phyloP scores from a whole-genome alignment of 1,140 invertebrate species.

The Carposina sasakii region DNA sequence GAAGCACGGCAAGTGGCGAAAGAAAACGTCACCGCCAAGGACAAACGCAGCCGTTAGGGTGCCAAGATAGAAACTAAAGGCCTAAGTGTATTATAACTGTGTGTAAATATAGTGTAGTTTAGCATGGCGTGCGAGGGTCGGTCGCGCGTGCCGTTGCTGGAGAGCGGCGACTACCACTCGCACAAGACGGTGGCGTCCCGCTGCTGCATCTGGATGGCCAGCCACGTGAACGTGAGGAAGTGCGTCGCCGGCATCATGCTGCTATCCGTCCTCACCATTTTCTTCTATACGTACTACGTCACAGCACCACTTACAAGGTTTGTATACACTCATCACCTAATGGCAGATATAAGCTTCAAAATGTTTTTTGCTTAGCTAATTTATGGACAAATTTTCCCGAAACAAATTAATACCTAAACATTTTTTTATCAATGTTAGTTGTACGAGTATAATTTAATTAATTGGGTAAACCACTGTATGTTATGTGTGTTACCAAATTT shows the following conservation, averaged over 20 bases:
- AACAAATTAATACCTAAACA: too few species aligned
- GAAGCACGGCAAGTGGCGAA: conserved; percentile 72
- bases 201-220: conserved; percentile 74
- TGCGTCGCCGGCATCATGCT: conserved; percentile 79
- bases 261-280: conserved; percentile 80
- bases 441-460: too few species aligned
- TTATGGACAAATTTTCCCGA: too few species aligned
- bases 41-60: conserved; percentile 60
- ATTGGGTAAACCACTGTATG: too few species aligned
- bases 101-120: conserved; percentile 69
- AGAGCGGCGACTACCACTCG: conserved; percentile 42
- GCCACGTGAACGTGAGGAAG: conserved; percentile 80
- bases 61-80: conserved; percentile 62
- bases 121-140: conserved; percentile 48
- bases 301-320: conserved; percentile 81
- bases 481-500: too few species aligned
- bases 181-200: conserved; percentile 57
- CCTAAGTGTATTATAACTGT: conserved; percentile 66
- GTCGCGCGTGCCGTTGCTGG: conserved; percentile 47
- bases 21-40: conserved; percentile 61
- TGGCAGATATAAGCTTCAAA: too few species aligned
- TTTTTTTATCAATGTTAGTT: too few species aligned
- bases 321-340: conserved; percentile 34
- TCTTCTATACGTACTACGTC: conserved; percentile 83
- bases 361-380: too few species aligned